Base-by-base conservation (phyloP, 2,797 vertebrate genomes). In the Lates japonicus region DNA sequence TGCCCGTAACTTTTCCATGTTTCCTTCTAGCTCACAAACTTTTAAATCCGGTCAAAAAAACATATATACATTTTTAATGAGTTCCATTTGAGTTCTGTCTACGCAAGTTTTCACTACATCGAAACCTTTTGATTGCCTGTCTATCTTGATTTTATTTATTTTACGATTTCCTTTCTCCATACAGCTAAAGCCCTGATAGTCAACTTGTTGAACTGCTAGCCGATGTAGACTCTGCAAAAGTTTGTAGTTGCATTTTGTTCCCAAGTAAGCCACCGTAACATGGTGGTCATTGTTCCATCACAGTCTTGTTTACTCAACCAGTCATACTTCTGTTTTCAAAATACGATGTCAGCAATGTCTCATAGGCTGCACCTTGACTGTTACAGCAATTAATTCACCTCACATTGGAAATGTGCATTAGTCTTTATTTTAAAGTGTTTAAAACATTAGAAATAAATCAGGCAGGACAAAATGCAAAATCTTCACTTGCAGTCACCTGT, bases 371-470 rank as follows among this genome's bases (percentile, higher is more conserved):
- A 58, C 13, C 39, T 39, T 57, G n/a, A 68, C 25, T 54, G 35
- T n/a, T 16, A 42, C 37, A 44, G 31, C 8, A n/a, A 42, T 33
- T 29, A 66, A 49, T 7, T 80, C n/a, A 70, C 25, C 3, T 35
- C 1, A n/a, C 1, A 12, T 46, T 42, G n/a, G 19, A 48, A 41
- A 52, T 48, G 13, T 7, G 57, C 31, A 19, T 70, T 3, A 63
- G 46, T 1, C 58, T 25, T 4, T 12, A 14, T 19, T 65, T 25
- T 76, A 0, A 54, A 57, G 8, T n/a, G 4, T 51, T n/a, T 16
- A 0, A 20, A 60, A 37, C 13, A 41, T 61, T 2, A 33, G 39
- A 82, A 84, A 82, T 51, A 74, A 81, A 84, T 80, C 58, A 88
- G 74, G 69, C 66, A 82, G n/a, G 44, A 76, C 11, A 5, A 39